phyloP scores from a whole-genome alignment of 1,140 invertebrate species.

The Cyrtorhinus lividipennis region DNA sequence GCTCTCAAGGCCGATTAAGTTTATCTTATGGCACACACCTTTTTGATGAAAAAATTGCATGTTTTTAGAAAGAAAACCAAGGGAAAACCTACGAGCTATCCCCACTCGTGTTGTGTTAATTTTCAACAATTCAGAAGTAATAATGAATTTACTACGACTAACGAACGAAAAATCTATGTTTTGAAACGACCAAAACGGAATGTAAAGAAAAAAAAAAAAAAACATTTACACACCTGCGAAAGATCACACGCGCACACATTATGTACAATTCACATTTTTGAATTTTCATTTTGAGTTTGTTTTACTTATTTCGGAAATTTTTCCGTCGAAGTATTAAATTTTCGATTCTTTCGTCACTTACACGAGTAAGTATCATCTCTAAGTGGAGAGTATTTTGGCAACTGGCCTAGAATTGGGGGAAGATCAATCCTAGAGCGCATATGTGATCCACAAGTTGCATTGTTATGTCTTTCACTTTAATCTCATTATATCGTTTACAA shows the following conservation, averaged over 20 bases:
- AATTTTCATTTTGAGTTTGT: background rate
- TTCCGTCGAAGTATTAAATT: background rate
- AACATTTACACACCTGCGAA: background rate
- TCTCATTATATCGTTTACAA: too few species aligned
- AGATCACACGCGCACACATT: background rate
- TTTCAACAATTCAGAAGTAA: background rate
- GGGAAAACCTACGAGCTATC: too few species aligned
- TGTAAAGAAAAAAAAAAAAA: background rate
- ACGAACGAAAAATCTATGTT: too few species aligned
- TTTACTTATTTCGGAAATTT: too few species aligned
- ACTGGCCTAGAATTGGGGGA: too few species aligned
- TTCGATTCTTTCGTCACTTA: background rate
- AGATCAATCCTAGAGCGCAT: too few species aligned
- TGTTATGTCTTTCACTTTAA: too few species aligned
- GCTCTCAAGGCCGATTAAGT: slow-evolving; percentile 1
- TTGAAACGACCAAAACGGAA: background rate
- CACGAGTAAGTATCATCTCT: background rate
- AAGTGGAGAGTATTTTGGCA: too few species aligned
- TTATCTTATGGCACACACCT: slow-evolving; percentile 4
- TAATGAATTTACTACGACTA: background rate
- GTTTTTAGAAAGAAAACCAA: too few species aligned
- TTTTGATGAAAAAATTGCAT: background rate
- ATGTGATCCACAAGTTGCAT: too few species aligned
- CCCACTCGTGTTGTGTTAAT: background rate
- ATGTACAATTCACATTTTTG: background rate